Evolutionary conservation across 92 coral and sea anemone species (phyloP).

Genomic region (Parazoanthus swiftii): DNA sequence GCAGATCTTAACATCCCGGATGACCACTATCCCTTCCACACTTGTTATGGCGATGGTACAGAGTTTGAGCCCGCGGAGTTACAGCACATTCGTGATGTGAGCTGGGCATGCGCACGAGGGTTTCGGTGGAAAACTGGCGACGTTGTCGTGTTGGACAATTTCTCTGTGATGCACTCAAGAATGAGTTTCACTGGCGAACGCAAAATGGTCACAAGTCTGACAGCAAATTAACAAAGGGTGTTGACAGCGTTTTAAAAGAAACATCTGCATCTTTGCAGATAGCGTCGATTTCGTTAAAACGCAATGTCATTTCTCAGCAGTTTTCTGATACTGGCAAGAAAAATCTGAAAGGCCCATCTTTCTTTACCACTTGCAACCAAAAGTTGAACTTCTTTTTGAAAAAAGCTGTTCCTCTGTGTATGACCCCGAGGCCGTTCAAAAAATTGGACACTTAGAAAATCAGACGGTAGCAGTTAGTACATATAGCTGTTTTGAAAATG

Average conservation of each 20-base stretch:
- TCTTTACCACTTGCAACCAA: too few relatives aligned
- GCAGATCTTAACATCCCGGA: slow-evolving; percentile 41
- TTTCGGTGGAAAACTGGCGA: slow-evolving; percentile 58
- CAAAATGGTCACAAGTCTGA: slow-evolving; percentile 49
- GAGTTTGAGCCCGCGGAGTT: slow-evolving; percentile 60
- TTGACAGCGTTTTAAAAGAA: background rate
- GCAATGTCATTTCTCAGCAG: background rate
- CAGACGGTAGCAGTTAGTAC: too few relatives aligned
- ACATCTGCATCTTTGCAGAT: too few relatives aligned
- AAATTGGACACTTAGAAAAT: too few relatives aligned
- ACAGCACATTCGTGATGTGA: slow-evolving; percentile 64
- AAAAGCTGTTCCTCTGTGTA: too few relatives aligned
- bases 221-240: background rate
- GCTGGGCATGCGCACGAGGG: slow-evolving; percentile 69
- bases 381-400: too few relatives aligned
- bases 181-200: slow-evolving; percentile 62
- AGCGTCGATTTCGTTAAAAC: background rate
- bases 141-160: slow-evolving; percentile 62
- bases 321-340: too few relatives aligned
- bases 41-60: slow-evolving; percentile 63
- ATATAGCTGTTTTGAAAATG: too few relatives aligned
- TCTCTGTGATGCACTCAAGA: slow-evolving; percentile 62
- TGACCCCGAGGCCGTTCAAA: too few relatives aligned
- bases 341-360: too few relatives aligned
- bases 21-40: slow-evolving; percentile 51